Evolutionary conservation across 2,113 vertebrate genomes (phyloP), one percentile per base, ranked within the genome.

Genomic region (Pardalotus punctatus): DNA sequence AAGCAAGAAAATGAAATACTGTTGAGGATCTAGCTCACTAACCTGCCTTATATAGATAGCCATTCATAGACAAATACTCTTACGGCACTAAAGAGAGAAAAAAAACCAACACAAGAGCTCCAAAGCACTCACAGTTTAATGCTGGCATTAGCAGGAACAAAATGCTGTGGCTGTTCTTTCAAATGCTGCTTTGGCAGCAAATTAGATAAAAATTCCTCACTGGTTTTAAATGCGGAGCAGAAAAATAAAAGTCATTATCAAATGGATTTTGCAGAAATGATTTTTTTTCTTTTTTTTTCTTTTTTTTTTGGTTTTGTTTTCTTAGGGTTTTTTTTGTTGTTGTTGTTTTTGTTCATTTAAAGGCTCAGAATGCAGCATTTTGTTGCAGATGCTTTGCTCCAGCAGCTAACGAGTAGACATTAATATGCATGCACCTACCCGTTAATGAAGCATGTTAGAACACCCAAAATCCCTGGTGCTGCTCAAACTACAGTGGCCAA

Each of bases 1-100:
- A 99, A 99, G 99, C 98, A 99, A 99, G 98, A 99, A 99, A 98
- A 99, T 78, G 99, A 99, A 98, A 99, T 95, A 98, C 99, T 97
- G 98, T 99, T 99, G 98, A 99, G 98, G 98, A 98, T 87, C 98
- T 98, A 98, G 97, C 98, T 98, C 96, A 73, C 99, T 99, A 98
- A 96, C 98, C 99, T 98, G 94, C 96, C 99, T 98, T 97, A 97
- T 88, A 98, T 96, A 99, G 97, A 97, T 38, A 97, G 94, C 97
- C 96, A 96, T 85, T 97, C 85, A 97, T 58, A 97, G 96, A 98
- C 97, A 97, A 64, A 91, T 84, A 97, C 36, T 86, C 61, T 70
- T 81, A 96, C 14, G 61, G 81, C 90, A 95, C 92, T 80, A 85
- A 73, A 94, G 70, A 94, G 83, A 70, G 77, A 81, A 65, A 72